phyloP scores from a whole-genome alignment of 2,113 vertebrate species.

The Entomyzon cyanotis region DNA sequence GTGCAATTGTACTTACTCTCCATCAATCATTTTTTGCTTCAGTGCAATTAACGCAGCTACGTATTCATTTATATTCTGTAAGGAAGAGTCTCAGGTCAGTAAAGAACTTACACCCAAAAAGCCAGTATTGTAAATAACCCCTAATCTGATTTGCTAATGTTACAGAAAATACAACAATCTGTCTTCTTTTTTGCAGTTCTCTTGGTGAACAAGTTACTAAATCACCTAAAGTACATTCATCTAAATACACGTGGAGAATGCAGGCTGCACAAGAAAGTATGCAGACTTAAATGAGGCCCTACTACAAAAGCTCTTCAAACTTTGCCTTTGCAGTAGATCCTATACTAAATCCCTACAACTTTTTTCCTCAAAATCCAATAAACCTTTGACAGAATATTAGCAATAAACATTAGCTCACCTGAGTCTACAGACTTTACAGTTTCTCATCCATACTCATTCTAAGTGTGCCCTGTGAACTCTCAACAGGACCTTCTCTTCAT shows the following conservation, averaged over 20 bases:
- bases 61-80: slow-evolving; percentile 92
- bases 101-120: neutral
- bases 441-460: too few species aligned
- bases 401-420: neutral
- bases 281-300: neutral
- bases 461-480: neutral
- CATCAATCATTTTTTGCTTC: slow-evolving; percentile 90
- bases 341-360: fast-evolving
- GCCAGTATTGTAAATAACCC: neutral
- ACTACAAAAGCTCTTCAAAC: neutral
- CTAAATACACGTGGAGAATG: fast-evolving
- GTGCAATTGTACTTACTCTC: slow-evolving; percentile 85
- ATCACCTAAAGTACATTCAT: neutral
- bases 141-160: fast-evolving
- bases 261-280: neutral
- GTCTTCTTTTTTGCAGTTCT: neutral
- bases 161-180: neutral
- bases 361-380: neutral
- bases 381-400: neutral
- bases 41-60: slow-evolving; percentile 89
- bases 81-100: slow-evolving; percentile 40
- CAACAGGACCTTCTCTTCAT: too few species aligned
- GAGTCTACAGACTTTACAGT: neutral
- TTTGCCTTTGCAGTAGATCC: neutral
- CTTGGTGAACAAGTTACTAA: neutral